Percentiles rank a stretch among this genome's conserved stretches.
phyloP scores from a whole-genome alignment of 2,888 invertebrate species.

The Caenorhabditis plicata region DNA sequence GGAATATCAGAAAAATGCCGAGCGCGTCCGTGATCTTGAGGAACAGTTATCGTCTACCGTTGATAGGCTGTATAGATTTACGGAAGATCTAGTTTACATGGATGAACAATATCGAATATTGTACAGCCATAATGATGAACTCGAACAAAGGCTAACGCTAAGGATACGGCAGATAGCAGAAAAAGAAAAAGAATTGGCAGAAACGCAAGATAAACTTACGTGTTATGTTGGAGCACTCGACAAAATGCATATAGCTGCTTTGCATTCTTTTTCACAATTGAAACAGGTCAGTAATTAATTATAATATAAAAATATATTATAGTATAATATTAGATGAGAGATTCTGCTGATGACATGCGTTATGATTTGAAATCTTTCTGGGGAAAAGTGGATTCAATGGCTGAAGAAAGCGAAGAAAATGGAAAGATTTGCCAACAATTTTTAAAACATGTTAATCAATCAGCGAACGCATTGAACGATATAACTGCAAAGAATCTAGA shows the following conservation, averaged over 20 bases:
- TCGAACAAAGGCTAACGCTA: constrained; percentile 25
- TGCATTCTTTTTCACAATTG: constrained; percentile 5
- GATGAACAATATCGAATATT: constrained; percentile 50
- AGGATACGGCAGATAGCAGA: constrained; percentile 23
- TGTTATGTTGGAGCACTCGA: constrained; percentile 22
- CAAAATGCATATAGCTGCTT: constrained; percentile 13
- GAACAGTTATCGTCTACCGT: constrained; percentile 35
- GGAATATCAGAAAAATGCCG: constrained; percentile 37
- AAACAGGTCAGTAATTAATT: constrained; percentile 1
- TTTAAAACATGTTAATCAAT: neutral
- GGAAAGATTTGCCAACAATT: constrained; percentile 1
- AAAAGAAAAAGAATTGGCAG: constrained; percentile 34
- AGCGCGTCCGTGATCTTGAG: constrained; percentile 47
- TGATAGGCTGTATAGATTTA: constrained; percentile 25
- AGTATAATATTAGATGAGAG: neutral
- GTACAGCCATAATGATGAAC: constrained; percentile 32
- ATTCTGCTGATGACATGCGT: constrained; percentile 14
- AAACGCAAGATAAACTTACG: constrained; percentile 26
- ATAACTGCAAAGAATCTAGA: neutral
- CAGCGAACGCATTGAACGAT: neutral
- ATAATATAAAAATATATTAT: neutral
- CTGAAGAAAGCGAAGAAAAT: constrained; percentile 8
- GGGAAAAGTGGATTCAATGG: constrained; percentile 32
- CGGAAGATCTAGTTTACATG: constrained; percentile 51
- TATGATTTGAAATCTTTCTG: constrained; percentile 15